A percentile compares a stretch with the other conserved stretches of the same genome.
phyloP scores from a whole-genome alignment of 2,113 vertebrate genomes.

The Microcebus tavaratra region DNA sequence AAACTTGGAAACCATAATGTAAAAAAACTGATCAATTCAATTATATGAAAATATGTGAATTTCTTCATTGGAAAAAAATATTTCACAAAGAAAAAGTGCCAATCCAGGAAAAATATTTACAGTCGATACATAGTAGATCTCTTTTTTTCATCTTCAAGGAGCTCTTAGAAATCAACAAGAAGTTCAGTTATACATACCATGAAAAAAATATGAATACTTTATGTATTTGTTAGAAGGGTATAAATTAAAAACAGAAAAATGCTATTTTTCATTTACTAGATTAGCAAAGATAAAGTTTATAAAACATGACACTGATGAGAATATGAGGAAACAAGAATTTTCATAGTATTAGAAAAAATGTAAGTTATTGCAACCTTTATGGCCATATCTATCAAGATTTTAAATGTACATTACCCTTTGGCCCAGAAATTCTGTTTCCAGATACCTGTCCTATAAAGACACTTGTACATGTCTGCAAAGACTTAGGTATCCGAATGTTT shows the following conservation, averaged over 20 bases:
- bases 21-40: neutral
- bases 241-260: neutral
- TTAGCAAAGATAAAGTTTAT: neutral
- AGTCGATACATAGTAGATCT: neutral
- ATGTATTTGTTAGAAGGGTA: neutral
- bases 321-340: neutral
- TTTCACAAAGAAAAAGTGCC: neutral
- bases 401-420: neutral
- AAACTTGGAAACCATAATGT: neutral
- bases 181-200: neutral
- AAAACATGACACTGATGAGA: neutral
- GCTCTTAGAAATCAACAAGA: neutral
- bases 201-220: neutral
- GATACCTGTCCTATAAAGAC: neutral
- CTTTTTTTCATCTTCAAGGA: neutral
- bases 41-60: neutral
- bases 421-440: neutral
- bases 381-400: neutral
- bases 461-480: neutral
- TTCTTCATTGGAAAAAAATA: neutral
- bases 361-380: neutral
- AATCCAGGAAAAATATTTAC: neutral
- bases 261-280: neutral
- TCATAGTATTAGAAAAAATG: neutral
- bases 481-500: neutral